These are phyloP conservation scores for Cryptoblepharus egeriae DNA, from an alignment of 2,797 vertebrate species.

Conservation along the genomic window DNA sequence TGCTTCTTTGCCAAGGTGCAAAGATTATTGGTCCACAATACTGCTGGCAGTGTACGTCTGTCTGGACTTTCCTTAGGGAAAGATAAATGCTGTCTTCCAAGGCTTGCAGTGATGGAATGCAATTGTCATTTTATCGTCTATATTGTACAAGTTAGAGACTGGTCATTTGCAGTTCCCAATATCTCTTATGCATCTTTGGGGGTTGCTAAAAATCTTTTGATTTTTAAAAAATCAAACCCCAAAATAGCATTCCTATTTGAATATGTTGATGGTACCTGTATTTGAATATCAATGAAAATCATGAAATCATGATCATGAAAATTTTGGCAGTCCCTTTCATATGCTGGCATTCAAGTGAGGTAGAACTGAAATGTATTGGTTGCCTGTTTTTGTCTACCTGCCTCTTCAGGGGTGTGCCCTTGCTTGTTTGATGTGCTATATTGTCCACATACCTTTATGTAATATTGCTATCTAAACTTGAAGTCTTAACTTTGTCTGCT, in stretches of 20 bases:
- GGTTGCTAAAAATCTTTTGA: no score
- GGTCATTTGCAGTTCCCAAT: neutral
- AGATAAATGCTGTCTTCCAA: conserved; percentile 17
- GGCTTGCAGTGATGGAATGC: conserved; percentile 18
- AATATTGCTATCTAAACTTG: neutral
- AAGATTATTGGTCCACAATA: no score
- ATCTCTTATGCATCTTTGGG: neutral
- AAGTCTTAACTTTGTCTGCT: neutral
- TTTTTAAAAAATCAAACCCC: no score
- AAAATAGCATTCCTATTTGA: no score
- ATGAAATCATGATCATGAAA: no score
- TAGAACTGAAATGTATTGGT: neutral
- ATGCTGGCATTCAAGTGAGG: neutral
- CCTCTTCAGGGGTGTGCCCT: neutral
- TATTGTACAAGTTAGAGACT: neutral
- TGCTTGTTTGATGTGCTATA: neutral
- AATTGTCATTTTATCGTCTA: neutral
- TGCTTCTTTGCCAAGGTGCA: no score
- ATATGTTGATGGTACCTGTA: no score
- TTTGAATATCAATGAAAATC: no score
- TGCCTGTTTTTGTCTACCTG: no score
- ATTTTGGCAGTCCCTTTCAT: no score
- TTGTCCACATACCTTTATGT: no score
- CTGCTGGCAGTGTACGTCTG: no score
- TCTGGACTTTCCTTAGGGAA: neutral